Conservation (phyloP, 2,113 vertebrate genomes). For the Aptenodytes patagonicus region DNA sequence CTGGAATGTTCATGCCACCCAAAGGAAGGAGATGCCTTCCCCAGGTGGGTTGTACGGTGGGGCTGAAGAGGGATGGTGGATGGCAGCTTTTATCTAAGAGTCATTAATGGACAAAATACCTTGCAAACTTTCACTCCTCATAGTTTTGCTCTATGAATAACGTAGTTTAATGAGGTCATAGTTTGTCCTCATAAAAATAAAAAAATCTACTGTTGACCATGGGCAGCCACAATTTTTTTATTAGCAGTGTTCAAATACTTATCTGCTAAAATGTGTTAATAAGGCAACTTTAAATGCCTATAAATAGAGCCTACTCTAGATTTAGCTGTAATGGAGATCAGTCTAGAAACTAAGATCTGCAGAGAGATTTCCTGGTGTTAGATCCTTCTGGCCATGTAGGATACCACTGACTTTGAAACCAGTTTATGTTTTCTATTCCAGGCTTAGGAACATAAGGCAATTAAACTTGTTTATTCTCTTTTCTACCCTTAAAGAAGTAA, state of each 20-base stretch:
- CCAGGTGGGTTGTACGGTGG: rapidly evolving
- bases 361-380: background rate
- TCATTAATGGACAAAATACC: background rate
- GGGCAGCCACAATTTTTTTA: background rate
- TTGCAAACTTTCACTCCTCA: background rate
- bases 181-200: background rate
- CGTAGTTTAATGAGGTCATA: background rate
- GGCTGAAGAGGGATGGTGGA: background rate
- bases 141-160: background rate
- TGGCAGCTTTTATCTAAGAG: background rate
- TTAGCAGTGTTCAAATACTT: background rate
- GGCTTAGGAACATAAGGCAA: background rate
- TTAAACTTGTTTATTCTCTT: background rate
- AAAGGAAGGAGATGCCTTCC: background rate
- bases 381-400: background rate
- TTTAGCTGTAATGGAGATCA: background rate
- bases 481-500: background rate
- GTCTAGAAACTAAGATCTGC: background rate
- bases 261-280: background rate
- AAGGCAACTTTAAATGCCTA: background rate
- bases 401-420: background rate
- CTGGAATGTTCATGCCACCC: background rate
- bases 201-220: background rate
- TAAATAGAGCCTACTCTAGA: background rate
- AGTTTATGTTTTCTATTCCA: background rate